Evolutionary conservation across 2,797 vertebrate genomes (phyloP).

Genomic region (Todus mexicanus): DNA sequence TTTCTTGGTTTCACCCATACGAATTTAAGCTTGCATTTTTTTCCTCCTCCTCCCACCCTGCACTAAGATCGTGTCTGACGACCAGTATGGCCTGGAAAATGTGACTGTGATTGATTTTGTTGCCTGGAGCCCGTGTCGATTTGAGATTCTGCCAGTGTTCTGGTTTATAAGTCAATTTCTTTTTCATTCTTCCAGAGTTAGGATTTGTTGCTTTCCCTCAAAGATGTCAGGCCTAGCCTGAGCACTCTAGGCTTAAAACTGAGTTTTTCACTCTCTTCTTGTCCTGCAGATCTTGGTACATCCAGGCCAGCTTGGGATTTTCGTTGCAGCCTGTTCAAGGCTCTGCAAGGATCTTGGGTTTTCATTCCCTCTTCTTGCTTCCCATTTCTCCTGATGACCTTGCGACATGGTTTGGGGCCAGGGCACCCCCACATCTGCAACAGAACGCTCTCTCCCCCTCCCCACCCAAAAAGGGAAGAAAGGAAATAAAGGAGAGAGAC

Average conservation of each 20-base stretch:
- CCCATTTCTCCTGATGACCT: not conserved
- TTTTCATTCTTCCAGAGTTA: not conserved
- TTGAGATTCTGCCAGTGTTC: not conserved
- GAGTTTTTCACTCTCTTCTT: not conserved
- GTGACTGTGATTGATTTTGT: not conserved
- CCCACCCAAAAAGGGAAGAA: too few relatives aligned
- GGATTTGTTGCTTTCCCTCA: not conserved
- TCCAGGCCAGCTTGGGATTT: fast-evolving
- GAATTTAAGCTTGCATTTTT: not conserved
- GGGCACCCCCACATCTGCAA: too few relatives aligned
- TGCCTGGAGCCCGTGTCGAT: not conserved
- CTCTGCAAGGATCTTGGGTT: not conserved
- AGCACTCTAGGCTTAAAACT: not conserved
- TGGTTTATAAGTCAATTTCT: not conserved
- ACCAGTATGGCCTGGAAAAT: not conserved
- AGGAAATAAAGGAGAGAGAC: too few relatives aligned
- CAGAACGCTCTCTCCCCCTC: too few relatives aligned
- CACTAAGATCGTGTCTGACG: not conserved
- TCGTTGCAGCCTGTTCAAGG: not conserved
- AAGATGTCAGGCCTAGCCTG: not conserved
- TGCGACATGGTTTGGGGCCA: too few relatives aligned
- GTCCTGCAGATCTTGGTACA: not conserved
- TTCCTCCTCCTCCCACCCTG: not conserved
- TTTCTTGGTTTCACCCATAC: not conserved
- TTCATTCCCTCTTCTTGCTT: not conserved